These are phyloP conservation scores for Phortica okadai DNA, from an alignment of 2,888 invertebrate species.

Conservation along the genomic window DNA sequence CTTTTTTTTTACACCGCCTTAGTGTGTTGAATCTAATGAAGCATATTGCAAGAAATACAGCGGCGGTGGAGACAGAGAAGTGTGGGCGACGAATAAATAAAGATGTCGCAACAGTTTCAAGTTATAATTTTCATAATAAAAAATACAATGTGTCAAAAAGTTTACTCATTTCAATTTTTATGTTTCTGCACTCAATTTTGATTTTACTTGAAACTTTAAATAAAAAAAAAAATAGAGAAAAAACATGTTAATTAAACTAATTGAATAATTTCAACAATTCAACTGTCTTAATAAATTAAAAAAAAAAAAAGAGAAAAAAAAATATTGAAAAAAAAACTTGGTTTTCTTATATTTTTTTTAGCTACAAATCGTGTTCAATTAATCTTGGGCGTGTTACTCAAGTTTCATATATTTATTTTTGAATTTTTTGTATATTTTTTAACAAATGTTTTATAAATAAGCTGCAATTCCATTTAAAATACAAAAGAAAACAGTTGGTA, in stretches of 20 bases:
- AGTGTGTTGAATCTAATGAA: background rate
- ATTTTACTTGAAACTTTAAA: background rate
- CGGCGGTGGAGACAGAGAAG: background rate
- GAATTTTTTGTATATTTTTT: background rate
- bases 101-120: background rate
- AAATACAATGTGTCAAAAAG: background rate
- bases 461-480: background rate
- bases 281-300: conserved; percentile 35
- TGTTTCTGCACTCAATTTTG: background rate
- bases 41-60: background rate
- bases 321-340: conserved; percentile 19
- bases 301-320: conserved; percentile 38
- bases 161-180: background rate
- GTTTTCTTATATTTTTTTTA: conserved; percentile 9
- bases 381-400: conserved; percentile 41
- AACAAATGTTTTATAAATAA: background rate
- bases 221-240: background rate
- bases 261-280: conserved; percentile 69
- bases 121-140: background rate
- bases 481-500: background rate
- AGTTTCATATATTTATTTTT: conserved; percentile 29
- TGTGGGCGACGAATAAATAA: background rate
- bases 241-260: conserved; percentile 71
- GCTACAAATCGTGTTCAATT: conserved; percentile 34
- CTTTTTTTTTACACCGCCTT: background rate